A percentile compares a stretch with the other conserved stretches of the same genome.
Conservation (phyloP, 2,113 vertebrate species). For the Theristicus caerulescens region DNA sequence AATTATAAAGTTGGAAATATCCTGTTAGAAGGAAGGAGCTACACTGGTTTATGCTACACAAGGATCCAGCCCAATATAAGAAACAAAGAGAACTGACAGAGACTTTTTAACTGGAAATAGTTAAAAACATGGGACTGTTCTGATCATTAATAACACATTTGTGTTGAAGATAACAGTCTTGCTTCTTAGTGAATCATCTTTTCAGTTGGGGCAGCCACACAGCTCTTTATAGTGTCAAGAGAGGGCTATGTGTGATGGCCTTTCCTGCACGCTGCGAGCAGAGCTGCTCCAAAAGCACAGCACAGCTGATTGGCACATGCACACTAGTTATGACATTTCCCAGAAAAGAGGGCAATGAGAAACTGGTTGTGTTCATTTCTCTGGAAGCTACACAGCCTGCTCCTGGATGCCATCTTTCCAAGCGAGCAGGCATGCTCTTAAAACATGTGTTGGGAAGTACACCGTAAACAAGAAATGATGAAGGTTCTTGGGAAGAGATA, state of each 20-base stretch:
- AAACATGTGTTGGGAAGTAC: not conserved
- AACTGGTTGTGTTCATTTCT: not conserved
- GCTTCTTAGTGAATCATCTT: not conserved
- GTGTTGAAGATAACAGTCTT: not conserved
- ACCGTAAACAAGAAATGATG: rapidly evolving
- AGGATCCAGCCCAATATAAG: not conserved
- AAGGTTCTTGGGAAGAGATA: not conserved
- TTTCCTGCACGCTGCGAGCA: not conserved
- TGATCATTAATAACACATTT: not conserved
- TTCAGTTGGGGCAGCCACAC: not conserved
- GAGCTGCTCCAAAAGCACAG: not conserved
- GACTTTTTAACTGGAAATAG: not conserved
- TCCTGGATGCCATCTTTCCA: not conserved
- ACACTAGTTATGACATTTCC: not conserved
- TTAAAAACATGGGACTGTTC: not conserved
- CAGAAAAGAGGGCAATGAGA: not conserved
- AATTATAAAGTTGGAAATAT: not conserved
- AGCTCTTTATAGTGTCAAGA: not conserved
- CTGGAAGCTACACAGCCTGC: not conserved
- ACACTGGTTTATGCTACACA: not conserved
- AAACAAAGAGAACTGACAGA: not conserved
- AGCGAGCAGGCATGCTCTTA: not conserved
- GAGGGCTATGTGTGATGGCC: not conserved
- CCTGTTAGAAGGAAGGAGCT: not conserved
- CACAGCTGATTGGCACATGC: not conserved